phyloP scores from a whole-genome alignment of 2,797 vertebrate genomes.

The Notolepis coatsorum region DNA sequence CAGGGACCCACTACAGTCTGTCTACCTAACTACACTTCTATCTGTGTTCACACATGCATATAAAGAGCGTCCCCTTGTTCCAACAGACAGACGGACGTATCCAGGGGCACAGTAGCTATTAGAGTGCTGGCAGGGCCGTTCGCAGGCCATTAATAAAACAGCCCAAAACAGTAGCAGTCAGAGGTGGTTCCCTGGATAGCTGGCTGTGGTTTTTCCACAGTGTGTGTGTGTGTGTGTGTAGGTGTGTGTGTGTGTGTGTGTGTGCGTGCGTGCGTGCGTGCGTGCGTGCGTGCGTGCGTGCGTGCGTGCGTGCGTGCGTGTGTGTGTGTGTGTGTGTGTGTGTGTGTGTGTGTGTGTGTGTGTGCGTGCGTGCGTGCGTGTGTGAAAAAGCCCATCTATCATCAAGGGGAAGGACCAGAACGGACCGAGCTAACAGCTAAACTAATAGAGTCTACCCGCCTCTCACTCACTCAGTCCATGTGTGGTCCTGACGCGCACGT shows the following conservation, averaged over 20 bases:
- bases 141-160: slow-evolving; percentile 78
- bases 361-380: background rate
- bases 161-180: slow-evolving; percentile 58
- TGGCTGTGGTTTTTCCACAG: slow-evolving; percentile 60
- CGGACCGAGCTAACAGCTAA: slow-evolving; percentile 50
- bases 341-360: slow-evolving; percentile 4
- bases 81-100: slow-evolving; percentile 58
- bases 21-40: no score
- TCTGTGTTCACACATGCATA: no score
- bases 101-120: slow-evolving; percentile 66
- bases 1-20: no score
- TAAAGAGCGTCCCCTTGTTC: no score
- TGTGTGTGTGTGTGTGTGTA: slow-evolving; percentile 19
- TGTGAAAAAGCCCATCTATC: slow-evolving; percentile 52
- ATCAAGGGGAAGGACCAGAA: slow-evolving; percentile 68
- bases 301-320: slow-evolving; percentile 4
- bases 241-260: slow-evolving; percentile 33
- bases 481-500: slow-evolving; percentile 76
- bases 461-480: slow-evolving; percentile 59
- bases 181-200: slow-evolving; percentile 67
- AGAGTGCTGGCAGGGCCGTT: slow-evolving; percentile 60
- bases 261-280: slow-evolving; percentile 13
- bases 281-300: slow-evolving; percentile 8
- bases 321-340: slow-evolving; percentile 19
- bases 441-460: slow-evolving; percentile 61